Percentiles rank a stretch among this genome's conserved stretches.
Evolutionary conservation across 1,140 invertebrate genomes (phyloP).

Genomic region (Hypothenemus hampei): DNA sequence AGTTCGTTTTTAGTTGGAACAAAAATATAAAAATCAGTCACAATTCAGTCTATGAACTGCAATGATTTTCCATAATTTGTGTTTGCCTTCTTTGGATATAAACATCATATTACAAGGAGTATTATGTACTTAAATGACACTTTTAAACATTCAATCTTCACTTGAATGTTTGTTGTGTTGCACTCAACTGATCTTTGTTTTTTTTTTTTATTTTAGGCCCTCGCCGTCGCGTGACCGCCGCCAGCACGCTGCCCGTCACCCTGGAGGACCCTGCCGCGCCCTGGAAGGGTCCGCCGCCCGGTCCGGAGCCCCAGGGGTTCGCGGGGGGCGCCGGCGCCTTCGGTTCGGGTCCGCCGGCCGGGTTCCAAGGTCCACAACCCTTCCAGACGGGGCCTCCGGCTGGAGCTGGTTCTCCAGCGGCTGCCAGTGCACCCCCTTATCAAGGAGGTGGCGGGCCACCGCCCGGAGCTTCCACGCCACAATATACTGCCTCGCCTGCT

Average conservation of each 20-base stretch:
- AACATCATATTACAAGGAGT: no score
- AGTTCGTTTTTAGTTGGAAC: no score
- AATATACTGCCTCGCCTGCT: slow-evolving; percentile 69
- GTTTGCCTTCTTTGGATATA: no score
- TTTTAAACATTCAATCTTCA: no score
- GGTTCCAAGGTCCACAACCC: slow-evolving; percentile 54
- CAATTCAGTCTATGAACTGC: no score
- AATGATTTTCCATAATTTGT: no score
- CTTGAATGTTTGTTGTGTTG: no score
- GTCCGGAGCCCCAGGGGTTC: slow-evolving; percentile 58
- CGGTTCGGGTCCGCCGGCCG: slow-evolving; percentile 53
- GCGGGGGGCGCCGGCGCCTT: slow-evolving; percentile 51
- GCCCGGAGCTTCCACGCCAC: slow-evolving; percentile 66
- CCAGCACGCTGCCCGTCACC: slow-evolving; percentile 60
- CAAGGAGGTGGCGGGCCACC: slow-evolving; percentile 61
- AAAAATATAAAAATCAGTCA: no score
- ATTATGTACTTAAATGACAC: no score
- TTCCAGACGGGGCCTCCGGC: slow-evolving; percentile 59
- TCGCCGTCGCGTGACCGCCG: slow-evolving; percentile 59
- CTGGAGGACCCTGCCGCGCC: slow-evolving; percentile 64
- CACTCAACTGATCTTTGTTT: not conserved
- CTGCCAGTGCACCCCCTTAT: slow-evolving; percentile 51
- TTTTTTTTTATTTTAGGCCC: slow-evolving; percentile 50
- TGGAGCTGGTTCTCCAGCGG: slow-evolving; percentile 60
- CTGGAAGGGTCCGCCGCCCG: slow-evolving; percentile 63